Base-by-base conservation (phyloP, 1,140 invertebrate genomes). In the Archivesica marissinica region DNA sequence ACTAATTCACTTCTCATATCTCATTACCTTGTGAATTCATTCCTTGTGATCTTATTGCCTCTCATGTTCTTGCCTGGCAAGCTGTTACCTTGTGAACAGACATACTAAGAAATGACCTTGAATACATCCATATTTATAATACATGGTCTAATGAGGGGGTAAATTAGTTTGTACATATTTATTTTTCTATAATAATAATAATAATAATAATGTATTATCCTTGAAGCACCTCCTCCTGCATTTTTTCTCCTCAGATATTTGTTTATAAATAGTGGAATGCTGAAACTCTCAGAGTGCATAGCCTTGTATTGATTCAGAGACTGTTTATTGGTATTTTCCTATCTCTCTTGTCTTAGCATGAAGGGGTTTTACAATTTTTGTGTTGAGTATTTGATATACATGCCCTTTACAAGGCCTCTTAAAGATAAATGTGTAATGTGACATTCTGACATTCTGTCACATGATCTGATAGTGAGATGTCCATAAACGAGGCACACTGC, bases 241-340 rank as follows among this genome's bases (percentile, higher is more conserved):
- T 64, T 35, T 64, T 3, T 17, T 7, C 30, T 35, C 15, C 9
- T 1, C 33, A 20, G 33, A 1, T 64, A 17, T 20, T 64, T 30
- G 54, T 52, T 52, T 52, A 52, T 23, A 52, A 52, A 52, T 54
- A 59, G 9, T 59, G 54, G 30, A 13, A 28, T 17, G 15, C 9
- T 59, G 30, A 64, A 64, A 64, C 59, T 35, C 13, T 64, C 15
- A 17, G 54, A 9, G 1, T 59, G 17, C 23, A 23, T 52, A n/a
- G 17, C 17, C 3, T 52, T 4, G 6, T 64, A 64, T 64, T 35
- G 59, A 64, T 64, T 64, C 9, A 17, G 54, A 25, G 25, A 28
- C 54, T 28, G 13, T 64, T 64, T 64, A 35, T 64, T 64, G 59
- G 30, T 64, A 64, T 64, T 64, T 64, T 64, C 59, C 59, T 17